Percentiles rank a stretch among this genome's conserved stretches.
Conservation (phyloP, 37 sponge, comb jelly and placozoan genomes). For the Hormiphora californensis region DNA sequence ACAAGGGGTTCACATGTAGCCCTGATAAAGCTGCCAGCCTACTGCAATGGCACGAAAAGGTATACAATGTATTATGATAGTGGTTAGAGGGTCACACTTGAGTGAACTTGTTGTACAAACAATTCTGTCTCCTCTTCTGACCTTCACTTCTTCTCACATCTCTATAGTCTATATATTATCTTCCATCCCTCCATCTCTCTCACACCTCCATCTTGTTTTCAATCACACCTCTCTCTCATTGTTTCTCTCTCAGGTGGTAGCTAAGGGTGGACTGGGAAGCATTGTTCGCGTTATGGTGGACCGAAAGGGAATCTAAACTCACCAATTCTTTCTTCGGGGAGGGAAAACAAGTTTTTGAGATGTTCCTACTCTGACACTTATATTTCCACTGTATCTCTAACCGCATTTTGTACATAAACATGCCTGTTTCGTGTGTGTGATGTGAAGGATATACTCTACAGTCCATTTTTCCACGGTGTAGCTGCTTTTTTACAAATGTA, state of each 20-base stretch:
- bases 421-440: slow-evolving; percentile 13
- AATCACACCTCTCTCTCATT: no score
- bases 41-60: slow-evolving; percentile 94
- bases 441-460: no score
- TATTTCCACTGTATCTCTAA: not conserved
- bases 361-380: not conserved
- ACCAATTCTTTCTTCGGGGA: no score
- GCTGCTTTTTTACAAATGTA: no score
- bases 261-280: slow-evolving; percentile 74
- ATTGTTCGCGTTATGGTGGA: slow-evolving; percentile 91
- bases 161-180: no score
- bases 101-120: no score
- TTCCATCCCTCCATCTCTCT: no score
- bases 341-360: no score
- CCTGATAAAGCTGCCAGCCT: slow-evolving; percentile 90
- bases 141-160: not conserved
- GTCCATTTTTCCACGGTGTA: no score
- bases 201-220: no score
- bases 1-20: slow-evolving; percentile 88
- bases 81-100: not conserved
- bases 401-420: not conserved
- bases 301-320: slow-evolving; percentile 77
- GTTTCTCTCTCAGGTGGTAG: slow-evolving; percentile 63
- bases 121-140: not conserved
- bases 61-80: slow-evolving; percentile 20